Percentiles rank a stretch among this genome's conserved stretches.
These are phyloP conservation scores for Tenebrio molitor DNA, from an alignment of 1,140 invertebrate genomes.

Conservation along the genomic window DNA sequence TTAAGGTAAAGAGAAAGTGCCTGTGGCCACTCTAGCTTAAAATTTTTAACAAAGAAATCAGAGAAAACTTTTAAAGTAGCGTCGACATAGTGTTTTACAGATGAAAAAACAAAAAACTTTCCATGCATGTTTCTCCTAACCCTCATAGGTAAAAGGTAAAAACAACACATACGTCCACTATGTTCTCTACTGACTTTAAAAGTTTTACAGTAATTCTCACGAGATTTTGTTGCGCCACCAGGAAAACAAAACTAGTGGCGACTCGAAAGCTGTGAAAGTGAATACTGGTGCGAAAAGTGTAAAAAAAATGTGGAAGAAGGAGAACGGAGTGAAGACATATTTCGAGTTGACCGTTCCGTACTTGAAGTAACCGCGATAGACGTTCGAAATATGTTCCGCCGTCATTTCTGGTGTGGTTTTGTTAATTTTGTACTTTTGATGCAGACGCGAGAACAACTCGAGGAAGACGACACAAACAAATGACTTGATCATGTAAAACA, in stretches of 20 bases:
- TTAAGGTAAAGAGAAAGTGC: constrained; percentile 44
- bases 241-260: constrained; percentile 73
- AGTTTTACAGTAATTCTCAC: constrained; percentile 67
- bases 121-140: constrained; percentile 53
- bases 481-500: too few relatives aligned
- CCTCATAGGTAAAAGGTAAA: constrained; percentile 64
- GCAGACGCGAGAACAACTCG: background rate
- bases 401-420: background rate
- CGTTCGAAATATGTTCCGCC: background rate
- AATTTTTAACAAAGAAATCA: constrained; percentile 42
- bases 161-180: constrained; percentile 56
- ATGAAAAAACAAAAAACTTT: constrained; percentile 33
- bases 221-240: constrained; percentile 80
- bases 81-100: constrained; percentile 41
- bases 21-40: constrained; percentile 46
- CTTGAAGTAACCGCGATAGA: background rate
- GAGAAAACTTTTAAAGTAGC: constrained; percentile 36
- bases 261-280: constrained; percentile 68
- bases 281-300: constrained; percentile 66
- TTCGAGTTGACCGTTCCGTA: constrained; percentile 36
- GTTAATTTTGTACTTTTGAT: constrained; percentile 21
- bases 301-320: constrained; percentile 66
- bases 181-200: constrained; percentile 57
- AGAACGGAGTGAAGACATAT: constrained; percentile 48
- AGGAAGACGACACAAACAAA: constrained; percentile 10